Evolutionary conservation across 2,888 invertebrate species (phyloP).

Genomic region (Agonopterix arenella): DNA sequence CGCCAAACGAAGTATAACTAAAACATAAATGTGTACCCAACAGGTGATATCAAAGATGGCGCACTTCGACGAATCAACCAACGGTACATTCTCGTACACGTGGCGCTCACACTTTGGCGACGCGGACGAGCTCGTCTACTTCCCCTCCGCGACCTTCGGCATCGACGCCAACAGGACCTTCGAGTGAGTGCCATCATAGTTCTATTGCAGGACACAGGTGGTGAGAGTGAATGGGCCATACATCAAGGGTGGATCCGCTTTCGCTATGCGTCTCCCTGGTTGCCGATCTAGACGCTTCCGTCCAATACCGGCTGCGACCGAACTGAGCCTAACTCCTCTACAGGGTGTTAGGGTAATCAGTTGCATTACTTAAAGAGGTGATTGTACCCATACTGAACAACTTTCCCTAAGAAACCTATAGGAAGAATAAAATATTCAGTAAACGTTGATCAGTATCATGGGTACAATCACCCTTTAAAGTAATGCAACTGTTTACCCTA

Average conservation of each 20-base stretch:
- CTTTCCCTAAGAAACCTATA: no score
- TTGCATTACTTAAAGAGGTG: no score
- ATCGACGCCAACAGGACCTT: constrained; percentile 97
- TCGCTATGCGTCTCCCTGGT: not conserved
- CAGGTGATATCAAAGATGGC: constrained; percentile 91
- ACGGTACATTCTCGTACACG: constrained; percentile 88
- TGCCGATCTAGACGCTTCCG: not conserved
- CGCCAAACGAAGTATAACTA: no score
- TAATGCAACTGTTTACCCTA: no score
- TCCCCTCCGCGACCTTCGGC: constrained; percentile 93
- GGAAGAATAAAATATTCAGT: no score
- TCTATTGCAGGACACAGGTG: no score
- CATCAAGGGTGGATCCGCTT: not conserved
- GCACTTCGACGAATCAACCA: constrained; percentile 89
- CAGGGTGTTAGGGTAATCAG: no score
- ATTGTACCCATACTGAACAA: no score
- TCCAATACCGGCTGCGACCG: not conserved
- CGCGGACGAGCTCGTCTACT: constrained; percentile 90
- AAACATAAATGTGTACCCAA: not conserved
- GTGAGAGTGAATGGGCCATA: no score
- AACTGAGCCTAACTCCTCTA: not conserved
- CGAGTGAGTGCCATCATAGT: constrained; percentile 72
- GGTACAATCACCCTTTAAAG: no score
- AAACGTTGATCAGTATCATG: no score
- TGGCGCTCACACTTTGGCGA: constrained; percentile 92